phyloP scores from a whole-genome alignment of 2,113 vertebrate genomes.

The Trochalopteron elliotii region DNA sequence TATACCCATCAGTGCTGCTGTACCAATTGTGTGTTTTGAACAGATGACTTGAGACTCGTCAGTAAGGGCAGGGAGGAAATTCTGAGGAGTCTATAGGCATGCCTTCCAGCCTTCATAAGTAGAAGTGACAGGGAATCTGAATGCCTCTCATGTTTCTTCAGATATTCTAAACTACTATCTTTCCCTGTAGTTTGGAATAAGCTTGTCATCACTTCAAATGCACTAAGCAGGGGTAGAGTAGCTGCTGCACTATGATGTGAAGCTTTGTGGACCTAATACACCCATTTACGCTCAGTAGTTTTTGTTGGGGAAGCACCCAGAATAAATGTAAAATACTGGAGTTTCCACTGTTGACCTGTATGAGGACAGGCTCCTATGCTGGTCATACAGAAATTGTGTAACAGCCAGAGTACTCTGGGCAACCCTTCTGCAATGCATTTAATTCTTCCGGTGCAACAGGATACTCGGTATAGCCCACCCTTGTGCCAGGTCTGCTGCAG shows the following conservation, averaged over 20 bases:
- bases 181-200: background rate
- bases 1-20: background rate
- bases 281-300: accelerated
- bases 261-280: background rate
- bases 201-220: background rate
- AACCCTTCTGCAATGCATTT: background rate
- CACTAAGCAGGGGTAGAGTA: background rate
- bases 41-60: background rate
- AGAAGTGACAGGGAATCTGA: background rate
- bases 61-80: background rate
- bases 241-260: background rate
- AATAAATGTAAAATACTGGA: background rate
- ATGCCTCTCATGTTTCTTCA: background rate
- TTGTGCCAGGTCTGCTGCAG: background rate
- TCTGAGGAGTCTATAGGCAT: background rate
- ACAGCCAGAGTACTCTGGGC: background rate
- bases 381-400: background rate
- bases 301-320: background rate
- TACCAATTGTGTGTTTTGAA: background rate
- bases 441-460: background rate
- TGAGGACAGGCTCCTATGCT: background rate
- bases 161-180: background rate
- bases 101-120: background rate
- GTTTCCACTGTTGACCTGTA: background rate
- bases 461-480: background rate